phyloP scores from a whole-genome alignment of 1,140 invertebrate genomes.

The Drosophila sp. region DNA sequence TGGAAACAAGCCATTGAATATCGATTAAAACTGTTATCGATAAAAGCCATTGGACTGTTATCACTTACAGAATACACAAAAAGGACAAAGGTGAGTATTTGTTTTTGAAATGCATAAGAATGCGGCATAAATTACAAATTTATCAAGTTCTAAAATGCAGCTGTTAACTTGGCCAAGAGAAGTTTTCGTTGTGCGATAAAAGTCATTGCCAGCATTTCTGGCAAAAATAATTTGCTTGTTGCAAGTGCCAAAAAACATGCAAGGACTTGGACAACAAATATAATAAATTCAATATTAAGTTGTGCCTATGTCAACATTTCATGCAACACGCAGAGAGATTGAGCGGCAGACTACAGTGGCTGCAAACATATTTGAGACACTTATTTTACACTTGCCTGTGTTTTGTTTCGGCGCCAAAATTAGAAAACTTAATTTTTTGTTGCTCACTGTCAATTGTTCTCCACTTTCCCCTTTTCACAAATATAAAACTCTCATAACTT shows the following conservation, averaged over 20 bases:
- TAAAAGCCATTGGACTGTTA: too few relatives aligned
- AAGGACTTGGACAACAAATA: constrained; percentile 41
- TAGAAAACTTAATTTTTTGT: too few relatives aligned
- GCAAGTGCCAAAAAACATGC: constrained; percentile 43
- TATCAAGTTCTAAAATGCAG: constrained; percentile 25
- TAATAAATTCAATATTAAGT: constrained; percentile 67
- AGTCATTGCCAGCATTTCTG: constrained; percentile 5
- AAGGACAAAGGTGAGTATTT: constrained; percentile 8
- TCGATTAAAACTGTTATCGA: background rate
- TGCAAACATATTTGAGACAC: background rate
- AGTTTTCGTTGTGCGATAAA: constrained; percentile 31
- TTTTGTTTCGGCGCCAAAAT: too few relatives aligned
- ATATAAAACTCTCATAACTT: too few relatives aligned
- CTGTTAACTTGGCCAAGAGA: constrained; percentile 45
- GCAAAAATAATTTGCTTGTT: constrained; percentile 33
- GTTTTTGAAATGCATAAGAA: background rate
- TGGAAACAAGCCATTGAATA: background rate
- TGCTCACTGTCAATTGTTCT: too few relatives aligned
- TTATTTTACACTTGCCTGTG: too few relatives aligned
- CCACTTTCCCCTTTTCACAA: too few relatives aligned
- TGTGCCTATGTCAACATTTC: constrained; percentile 45
- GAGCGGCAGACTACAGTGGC: background rate
- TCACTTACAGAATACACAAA: background rate
- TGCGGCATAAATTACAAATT: background rate
- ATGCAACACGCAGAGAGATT: background rate